Percentiles rank a stretch among this genome's conserved stretches.
Conservation (phyloP, 2,888 invertebrate species). For the Tipula lateralis region DNA sequence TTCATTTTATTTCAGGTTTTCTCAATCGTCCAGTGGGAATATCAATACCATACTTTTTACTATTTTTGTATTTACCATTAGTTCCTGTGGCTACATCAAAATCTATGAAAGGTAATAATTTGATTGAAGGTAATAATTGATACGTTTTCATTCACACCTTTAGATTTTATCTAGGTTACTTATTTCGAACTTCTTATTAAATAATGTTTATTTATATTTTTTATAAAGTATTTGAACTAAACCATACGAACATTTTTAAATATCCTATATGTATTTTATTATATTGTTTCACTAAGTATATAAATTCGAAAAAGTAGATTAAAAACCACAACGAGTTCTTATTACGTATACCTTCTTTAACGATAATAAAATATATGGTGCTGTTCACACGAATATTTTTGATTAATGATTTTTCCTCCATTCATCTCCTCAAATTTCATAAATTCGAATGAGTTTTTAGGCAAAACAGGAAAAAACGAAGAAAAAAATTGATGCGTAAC, state of each 20-base stretch:
- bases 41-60: slow-evolving; percentile 71
- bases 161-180: too few species aligned
- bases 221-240: too few species aligned
- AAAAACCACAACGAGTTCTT: neutral
- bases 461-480: too few species aligned
- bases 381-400: too few species aligned
- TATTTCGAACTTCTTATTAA: too few species aligned
- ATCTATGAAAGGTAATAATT: slow-evolving; percentile 58
- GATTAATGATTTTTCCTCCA: too few species aligned
- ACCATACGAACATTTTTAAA: neutral
- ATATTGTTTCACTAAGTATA: neutral
- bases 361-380: neutral
- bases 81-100: slow-evolving; percentile 65
- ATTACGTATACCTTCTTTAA: neutral
- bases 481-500: too few species aligned
- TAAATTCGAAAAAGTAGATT: neutral
- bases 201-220: too few species aligned
- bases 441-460: too few species aligned
- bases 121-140: too few species aligned
- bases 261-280: neutral
- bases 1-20: slow-evolving; percentile 60
- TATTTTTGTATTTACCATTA: slow-evolving; percentile 72
- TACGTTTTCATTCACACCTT: too few species aligned
- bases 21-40: slow-evolving; percentile 76
- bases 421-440: too few species aligned